phyloP scores from a whole-genome alignment of 2,888 invertebrate genomes.

The Dromius quadrimaculatus region DNA sequence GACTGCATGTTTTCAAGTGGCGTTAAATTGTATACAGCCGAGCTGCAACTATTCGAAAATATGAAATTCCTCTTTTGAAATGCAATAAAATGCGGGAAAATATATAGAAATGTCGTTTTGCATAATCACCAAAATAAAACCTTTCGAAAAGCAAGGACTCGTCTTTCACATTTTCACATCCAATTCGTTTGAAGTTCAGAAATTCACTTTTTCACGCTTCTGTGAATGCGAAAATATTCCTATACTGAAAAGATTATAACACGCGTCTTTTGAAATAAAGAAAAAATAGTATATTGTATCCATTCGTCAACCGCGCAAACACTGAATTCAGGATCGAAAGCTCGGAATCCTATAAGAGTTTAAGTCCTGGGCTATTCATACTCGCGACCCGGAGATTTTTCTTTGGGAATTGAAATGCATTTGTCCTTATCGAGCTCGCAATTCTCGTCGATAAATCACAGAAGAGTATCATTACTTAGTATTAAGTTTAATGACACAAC shows the following conservation, averaged over 20 bases:
- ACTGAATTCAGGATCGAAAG: constrained; percentile 11
- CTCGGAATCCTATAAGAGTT: background rate
- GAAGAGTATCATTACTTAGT: too few relatives aligned
- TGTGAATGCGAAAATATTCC: constrained; percentile 40
- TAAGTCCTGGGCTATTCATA: constrained; percentile 4
- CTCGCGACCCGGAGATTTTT: constrained; percentile 6
- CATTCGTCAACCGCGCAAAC: background rate
- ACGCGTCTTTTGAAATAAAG: background rate
- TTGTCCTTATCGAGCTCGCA: constrained; percentile 4
- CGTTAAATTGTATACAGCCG: background rate
- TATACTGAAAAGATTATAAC: constrained; percentile 41
- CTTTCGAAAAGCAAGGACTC: constrained; percentile 13
- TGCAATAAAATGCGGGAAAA: constrained; percentile 26
- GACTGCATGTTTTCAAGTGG: background rate
- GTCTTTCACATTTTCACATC: constrained; percentile 10
- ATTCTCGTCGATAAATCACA: too few relatives aligned
- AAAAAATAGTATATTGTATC: constrained; percentile 32
- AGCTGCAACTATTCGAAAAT: background rate
- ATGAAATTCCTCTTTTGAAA: constrained; percentile 10
- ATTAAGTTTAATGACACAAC: too few relatives aligned
- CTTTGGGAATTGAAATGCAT: constrained; percentile 2
- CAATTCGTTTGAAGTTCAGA: constrained; percentile 39
- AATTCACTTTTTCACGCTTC: constrained; percentile 38
- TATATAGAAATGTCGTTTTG: constrained; percentile 39
- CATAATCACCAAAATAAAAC: constrained; percentile 43